Evolutionary conservation across 1,140 invertebrate species (phyloP).

Genomic region (Zaprionus davidi): DNA sequence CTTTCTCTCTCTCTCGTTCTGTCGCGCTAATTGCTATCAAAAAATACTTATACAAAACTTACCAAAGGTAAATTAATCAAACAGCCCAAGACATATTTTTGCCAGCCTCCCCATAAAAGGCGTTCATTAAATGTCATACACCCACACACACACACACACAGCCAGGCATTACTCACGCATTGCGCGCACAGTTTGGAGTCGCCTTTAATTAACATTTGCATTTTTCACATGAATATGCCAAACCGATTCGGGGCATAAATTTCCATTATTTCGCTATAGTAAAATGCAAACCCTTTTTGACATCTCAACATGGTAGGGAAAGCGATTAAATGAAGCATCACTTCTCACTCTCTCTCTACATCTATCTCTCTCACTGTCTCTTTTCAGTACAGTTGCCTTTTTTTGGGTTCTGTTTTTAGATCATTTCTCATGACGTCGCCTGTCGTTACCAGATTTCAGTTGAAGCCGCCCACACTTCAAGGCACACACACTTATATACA

Average conservation of each 20-base stretch:
- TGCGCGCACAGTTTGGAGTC: conserved; percentile 58
- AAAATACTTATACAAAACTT: conserved; percentile 28
- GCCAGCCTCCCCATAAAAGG: conserved; percentile 10
- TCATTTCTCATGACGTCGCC: conserved; percentile 27
- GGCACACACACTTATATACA: background rate
- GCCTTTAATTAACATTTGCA: conserved; percentile 75
- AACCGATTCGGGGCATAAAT: conserved; percentile 44
- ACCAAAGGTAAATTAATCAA: conserved; percentile 71
- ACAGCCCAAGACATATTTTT: conserved; percentile 23
- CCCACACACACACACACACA: conserved; percentile 3
- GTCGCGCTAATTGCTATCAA: conserved; percentile 21
- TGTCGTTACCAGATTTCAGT: conserved; percentile 17
- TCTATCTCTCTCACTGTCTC: background rate
- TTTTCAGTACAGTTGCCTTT: conserved; percentile 11
- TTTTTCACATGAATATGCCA: conserved; percentile 58
- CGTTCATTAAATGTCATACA: conserved; percentile 12
- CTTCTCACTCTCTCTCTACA: background rate
- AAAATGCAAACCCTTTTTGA: conserved; percentile 25
- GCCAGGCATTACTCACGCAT: conserved; percentile 62
- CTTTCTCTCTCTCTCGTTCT: conserved; percentile 38
- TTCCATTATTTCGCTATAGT: conserved; percentile 56
- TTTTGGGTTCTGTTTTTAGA: conserved; percentile 32
- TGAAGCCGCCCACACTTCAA: background rate
- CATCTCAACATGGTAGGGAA: conserved; percentile 15
- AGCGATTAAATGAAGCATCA: background rate